phyloP scores from a whole-genome alignment of 2,888 invertebrate genomes.

The Orchestes rusci region DNA sequence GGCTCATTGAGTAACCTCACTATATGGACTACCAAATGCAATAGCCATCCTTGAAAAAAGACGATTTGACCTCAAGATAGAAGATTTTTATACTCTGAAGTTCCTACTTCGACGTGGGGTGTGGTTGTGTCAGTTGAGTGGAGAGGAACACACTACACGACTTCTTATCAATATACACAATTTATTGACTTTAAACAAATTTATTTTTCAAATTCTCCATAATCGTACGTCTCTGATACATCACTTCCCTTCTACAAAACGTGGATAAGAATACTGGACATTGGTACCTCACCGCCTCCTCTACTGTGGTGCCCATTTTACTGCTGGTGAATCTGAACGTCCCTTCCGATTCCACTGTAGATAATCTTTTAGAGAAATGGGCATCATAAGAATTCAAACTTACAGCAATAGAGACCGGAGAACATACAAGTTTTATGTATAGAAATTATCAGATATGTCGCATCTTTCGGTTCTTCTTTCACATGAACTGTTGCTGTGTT shows the following conservation, averaged over 20 bases:
- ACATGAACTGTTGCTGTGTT: conserved; percentile 55
- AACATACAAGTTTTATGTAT: conserved; percentile 59
- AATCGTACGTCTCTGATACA: conserved; percentile 38
- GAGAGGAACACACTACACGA: no score
- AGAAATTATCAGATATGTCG: conserved; percentile 52
- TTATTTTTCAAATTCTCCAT: conserved; percentile 39
- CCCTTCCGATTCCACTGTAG: conserved; percentile 55
- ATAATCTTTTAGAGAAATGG: conserved; percentile 5
- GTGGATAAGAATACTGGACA: conserved; percentile 53
- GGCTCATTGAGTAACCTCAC: no score
- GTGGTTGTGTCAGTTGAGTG: no score
- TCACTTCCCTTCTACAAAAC: conserved; percentile 53
- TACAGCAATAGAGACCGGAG: conserved; percentile 52
- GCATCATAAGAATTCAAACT: conserved; percentile 38
- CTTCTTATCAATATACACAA: no score
- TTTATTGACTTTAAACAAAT: no score
- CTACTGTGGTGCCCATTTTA: no score
- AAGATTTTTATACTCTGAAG: no score
- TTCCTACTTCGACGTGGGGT: no score
- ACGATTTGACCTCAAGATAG: no score
- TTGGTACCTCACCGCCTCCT: conserved; percentile 55
- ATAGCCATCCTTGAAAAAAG: no score
- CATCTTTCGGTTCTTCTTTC: conserved; percentile 43
- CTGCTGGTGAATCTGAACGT: no score
- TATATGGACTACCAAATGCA: no score